Evolutionary conservation across 2,888 invertebrate species (phyloP).

Genomic region (Odontocolon sp.): DNA sequence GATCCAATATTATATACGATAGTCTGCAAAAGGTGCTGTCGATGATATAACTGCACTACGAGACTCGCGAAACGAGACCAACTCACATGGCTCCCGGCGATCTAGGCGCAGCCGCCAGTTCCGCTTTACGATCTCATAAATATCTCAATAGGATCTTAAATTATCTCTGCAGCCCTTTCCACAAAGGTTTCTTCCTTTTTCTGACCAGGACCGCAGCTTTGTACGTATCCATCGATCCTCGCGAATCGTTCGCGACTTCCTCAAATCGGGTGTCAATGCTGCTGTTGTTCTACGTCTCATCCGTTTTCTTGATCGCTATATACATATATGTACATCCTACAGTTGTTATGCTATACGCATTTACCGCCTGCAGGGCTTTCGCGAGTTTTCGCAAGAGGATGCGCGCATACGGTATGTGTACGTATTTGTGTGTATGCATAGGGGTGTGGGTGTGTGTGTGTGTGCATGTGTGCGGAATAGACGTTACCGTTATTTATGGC

Average conservation of each 20-base stretch:
- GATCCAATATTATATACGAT: slow-evolving; percentile 7
- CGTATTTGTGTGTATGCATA: neutral
- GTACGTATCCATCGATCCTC: slow-evolving; percentile 9
- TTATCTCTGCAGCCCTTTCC: slow-evolving; percentile 63
- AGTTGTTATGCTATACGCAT: slow-evolving; percentile 9
- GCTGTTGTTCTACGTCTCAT: slow-evolving; percentile 21
- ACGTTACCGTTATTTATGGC: slow-evolving; percentile 80
- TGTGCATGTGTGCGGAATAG: slow-evolving; percentile 76
- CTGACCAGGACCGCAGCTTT: neutral
- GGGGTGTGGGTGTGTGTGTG: neutral
- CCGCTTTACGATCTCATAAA: slow-evolving; percentile 77
- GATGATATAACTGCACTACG: too few relatives aligned
- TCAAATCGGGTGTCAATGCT: slow-evolving; percentile 21
- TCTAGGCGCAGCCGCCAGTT: slow-evolving; percentile 69
- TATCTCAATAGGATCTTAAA: slow-evolving; percentile 77
- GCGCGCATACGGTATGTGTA: slow-evolving; percentile 11
- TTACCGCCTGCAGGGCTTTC: slow-evolving; percentile 34
- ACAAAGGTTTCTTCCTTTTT: slow-evolving; percentile 8
- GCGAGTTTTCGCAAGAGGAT: slow-evolving; percentile 51
- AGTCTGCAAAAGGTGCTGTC: neutral
- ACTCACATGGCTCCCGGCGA: slow-evolving; percentile 66
- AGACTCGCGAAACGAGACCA: slow-evolving; percentile 21
- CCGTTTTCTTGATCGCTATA: slow-evolving; percentile 32
- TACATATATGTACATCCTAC: slow-evolving; percentile 16
- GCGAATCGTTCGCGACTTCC: slow-evolving; percentile 33